Evolutionary conservation across 2,797 vertebrate genomes (phyloP).

Genomic region (Acomys russatus): DNA sequence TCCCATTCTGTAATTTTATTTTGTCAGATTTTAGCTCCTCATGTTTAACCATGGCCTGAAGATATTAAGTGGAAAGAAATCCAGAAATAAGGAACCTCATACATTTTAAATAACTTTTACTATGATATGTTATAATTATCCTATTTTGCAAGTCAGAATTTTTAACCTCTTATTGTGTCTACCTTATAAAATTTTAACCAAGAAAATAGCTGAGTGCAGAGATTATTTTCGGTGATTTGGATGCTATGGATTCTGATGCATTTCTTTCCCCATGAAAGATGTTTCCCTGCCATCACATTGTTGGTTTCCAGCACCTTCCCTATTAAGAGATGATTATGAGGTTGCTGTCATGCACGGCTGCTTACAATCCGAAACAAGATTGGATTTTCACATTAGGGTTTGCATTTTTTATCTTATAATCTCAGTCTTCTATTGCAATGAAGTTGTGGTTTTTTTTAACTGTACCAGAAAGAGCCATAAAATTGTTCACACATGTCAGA

Average conservation of each 20-base stretch:
- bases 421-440: conserved; percentile 57
- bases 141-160: not conserved
- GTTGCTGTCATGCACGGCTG: not conserved
- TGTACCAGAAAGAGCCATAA: conserved; percentile 56
- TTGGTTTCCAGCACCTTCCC: not conserved
- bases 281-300: not conserved
- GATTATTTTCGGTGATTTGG: not conserved
- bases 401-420: conserved; percentile 64
- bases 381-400: conserved; percentile 60
- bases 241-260: not conserved
- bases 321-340: not conserved
- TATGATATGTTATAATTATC: not conserved
- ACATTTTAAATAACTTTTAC: not conserved
- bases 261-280: not conserved
- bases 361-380: not conserved
- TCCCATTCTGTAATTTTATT: not conserved
- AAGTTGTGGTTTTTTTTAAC: conserved; percentile 52
- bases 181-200: not conserved
- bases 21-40: not conserved
- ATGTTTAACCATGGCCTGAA: not conserved
- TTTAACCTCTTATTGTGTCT: not conserved
- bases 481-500: not conserved
- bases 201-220: not conserved
- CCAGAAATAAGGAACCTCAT: not conserved
- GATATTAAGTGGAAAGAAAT: not conserved